Base-by-base conservation (phyloP, 2,797 vertebrate genomes). In the Pampus argenteus region DNA sequence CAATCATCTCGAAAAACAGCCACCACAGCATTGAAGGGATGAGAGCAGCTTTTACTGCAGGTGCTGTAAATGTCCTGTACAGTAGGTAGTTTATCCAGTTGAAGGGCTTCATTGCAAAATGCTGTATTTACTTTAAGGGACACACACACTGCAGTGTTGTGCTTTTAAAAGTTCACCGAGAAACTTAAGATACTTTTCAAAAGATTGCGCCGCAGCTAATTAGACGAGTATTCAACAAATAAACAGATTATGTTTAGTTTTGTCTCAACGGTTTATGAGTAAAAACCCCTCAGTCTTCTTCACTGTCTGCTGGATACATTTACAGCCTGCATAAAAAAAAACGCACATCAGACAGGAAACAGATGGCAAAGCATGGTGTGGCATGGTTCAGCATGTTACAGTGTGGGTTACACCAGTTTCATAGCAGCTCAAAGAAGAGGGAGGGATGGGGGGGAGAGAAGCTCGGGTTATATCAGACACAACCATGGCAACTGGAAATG, bases 1-100 rank as follows among this genome's bases (percentile, higher is more conserved):
- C 66, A 60, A 64, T 86, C 81, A 83, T 73, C 83, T 59, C 29
- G 25, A 18, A 44, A 88, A 91, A 86, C 63, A 79, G 88, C 91
- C 64, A 64, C 84, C 17, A 56, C 79, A 88, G 81, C 78, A 81
- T 22, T 22, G 78, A 66, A 56, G 79, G 86, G 89, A 89, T 87
- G 77, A 86, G 69, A 64, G 59, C 62, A 49, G 66, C 42, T 36
- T 61, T 45, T 11, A 45, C 71, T 64, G 55, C 17, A 45, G 79
- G 23, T 70, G 68, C 66, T 71, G 49, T 40, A 31, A 54, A 70
- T 70, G 49, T 10, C 0, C 40, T 44, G 40, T 17, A 44, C 40
- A 18, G 40, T 17, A 14, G 54, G 51, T 47, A 14, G 72, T 49
- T 78, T 66, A 62, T 76, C 52, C 62, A 34, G 49, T 14, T 38